These are phyloP conservation scores for Acanthosepion pharaonis DNA, from an alignment of 2,888 invertebrate genomes.

Conservation along the genomic window DNA sequence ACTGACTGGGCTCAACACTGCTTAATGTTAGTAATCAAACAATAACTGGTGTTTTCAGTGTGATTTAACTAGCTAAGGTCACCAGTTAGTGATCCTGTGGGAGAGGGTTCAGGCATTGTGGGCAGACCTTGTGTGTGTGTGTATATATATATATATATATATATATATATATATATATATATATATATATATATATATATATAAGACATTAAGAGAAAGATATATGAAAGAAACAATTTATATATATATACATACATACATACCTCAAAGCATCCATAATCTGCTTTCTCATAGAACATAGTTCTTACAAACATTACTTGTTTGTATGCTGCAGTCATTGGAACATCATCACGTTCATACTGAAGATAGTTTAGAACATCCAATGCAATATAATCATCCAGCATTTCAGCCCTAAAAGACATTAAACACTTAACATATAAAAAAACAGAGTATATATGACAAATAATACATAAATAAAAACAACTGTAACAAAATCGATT, in stretches of 20 bases:
- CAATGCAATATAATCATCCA: background rate
- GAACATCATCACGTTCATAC: background rate
- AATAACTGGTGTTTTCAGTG: too few relatives aligned
- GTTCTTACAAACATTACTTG: background rate
- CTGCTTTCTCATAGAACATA: background rate
- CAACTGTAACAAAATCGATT: too few relatives aligned
- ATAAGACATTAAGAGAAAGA: background rate
- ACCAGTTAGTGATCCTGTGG: too few relatives aligned
- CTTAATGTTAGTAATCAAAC: too few relatives aligned
- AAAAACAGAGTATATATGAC: background rate
- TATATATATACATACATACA: background rate
- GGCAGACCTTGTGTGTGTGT: too few relatives aligned
- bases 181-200: too few relatives aligned
- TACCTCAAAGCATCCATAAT: conserved; percentile 41
- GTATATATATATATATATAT: too few relatives aligned
- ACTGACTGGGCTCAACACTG: too few relatives aligned
- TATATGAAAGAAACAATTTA: background rate
- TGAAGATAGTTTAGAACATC: background rate
- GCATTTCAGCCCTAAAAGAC: conserved; percentile 13
- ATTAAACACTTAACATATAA: background rate
- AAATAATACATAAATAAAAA: too few relatives aligned
- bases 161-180: background rate
- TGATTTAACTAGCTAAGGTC: too few relatives aligned
- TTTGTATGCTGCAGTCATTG: background rate
- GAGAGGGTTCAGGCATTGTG: too few relatives aligned